Evolutionary conservation across 2,888 invertebrate genomes (phyloP).

Genomic region (Homarus gammarus): DNA sequence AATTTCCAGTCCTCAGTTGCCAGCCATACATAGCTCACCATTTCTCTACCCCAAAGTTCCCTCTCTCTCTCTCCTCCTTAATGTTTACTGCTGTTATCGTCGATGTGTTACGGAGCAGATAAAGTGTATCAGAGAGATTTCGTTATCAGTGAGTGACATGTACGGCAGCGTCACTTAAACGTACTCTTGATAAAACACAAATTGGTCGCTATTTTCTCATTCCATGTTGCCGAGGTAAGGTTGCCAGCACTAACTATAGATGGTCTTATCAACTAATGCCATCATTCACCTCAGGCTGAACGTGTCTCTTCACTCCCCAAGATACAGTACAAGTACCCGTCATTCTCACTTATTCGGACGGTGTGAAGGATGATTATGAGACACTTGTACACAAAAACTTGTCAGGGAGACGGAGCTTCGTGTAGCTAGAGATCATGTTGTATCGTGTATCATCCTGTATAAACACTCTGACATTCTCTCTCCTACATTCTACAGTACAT

Average conservation of each 20-base stretch:
- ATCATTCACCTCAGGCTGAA: neutral
- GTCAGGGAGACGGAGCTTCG: no score
- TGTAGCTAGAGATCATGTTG: no score
- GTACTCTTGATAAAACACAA: neutral
- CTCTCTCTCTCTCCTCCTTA: neutral
- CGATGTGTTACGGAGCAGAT: neutral
- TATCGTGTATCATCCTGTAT: no score
- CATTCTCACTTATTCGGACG: no score
- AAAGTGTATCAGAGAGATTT: neutral
- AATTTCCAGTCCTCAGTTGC: conserved; percentile 26
- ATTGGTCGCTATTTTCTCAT: neutral
- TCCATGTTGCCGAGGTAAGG: conserved; percentile 8
- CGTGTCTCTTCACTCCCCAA: neutral
- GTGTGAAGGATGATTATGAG: no score
- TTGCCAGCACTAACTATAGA: conserved; percentile 12
- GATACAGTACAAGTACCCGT: no score
- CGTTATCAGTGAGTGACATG: conserved; percentile 5
- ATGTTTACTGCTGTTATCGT: neutral
- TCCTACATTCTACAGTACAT: no score
- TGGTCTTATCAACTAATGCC: neutral
- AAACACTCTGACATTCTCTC: no score
- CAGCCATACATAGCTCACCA: neutral
- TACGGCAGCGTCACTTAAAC: neutral
- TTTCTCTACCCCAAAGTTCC: neutral
- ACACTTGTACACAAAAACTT: no score